Conservation (phyloP, 2,797 vertebrate genomes). For the Pteropus rufus region DNA sequence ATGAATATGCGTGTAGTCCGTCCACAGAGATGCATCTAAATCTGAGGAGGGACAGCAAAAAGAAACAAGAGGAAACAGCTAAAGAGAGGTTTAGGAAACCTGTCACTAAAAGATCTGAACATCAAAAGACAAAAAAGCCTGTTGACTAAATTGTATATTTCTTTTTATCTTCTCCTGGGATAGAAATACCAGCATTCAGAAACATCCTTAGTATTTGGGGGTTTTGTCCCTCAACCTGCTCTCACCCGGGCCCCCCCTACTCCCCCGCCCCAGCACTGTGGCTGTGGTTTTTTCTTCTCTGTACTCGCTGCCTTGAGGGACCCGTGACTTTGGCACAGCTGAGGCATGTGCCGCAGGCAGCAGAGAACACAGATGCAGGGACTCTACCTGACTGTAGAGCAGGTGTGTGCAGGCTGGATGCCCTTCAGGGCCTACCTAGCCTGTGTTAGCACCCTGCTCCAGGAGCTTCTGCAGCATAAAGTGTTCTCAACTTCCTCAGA, state of each 20-base stretch:
- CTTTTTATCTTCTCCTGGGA: background rate
- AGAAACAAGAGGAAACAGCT: background rate
- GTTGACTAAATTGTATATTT: background rate
- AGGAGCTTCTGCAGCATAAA: background rate
- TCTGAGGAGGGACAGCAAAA: background rate
- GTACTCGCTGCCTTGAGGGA: background rate
- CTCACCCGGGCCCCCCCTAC: too few species aligned
- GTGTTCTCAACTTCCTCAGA: background rate
- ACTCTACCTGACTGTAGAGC: background rate
- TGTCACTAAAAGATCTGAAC: background rate
- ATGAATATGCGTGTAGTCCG: background rate
- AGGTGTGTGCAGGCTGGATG: fast-evolving
- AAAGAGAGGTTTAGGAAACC: background rate
- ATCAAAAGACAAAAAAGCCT: background rate
- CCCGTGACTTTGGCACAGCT: fast-evolving
- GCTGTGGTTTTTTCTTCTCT: background rate
- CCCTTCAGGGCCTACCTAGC: background rate
- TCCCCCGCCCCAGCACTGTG: background rate
- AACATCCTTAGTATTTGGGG: background rate
- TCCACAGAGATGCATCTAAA: background rate
- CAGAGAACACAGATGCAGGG: background rate
- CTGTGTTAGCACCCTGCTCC: fast-evolving
- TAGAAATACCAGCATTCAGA: background rate
- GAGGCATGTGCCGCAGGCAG: background rate
- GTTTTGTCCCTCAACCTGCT: too few species aligned